Evolutionary conservation across 2,113 vertebrate species (phyloP), one percentile per base, ranked within the genome.

Genomic region (Saccopteryx leptura): DNA sequence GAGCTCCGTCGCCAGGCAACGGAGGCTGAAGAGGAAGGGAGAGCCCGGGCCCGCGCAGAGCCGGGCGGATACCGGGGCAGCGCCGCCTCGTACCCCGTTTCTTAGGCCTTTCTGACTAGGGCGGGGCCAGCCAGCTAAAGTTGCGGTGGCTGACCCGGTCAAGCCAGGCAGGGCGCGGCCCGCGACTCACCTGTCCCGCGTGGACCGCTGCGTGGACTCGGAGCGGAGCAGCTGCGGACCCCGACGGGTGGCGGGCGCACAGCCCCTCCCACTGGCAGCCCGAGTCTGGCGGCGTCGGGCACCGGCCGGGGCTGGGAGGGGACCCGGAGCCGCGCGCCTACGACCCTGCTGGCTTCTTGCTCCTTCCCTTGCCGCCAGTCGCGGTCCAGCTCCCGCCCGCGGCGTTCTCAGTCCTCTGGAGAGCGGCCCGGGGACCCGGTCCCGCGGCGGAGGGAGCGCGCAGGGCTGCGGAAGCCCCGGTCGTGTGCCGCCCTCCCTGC

Each of bases 101-200:
- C 84, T 31, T 21, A n/a, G 96, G 93, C 96, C 97, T 94, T 50
- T 68, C 58, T 0, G 87, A 56, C 65, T 10, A 76, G 8, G 84
- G 72, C 85, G 87, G 63, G 94, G 81, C 84, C 69, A 21, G 19
- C 33, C 39, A 1, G 48, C 66, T 75, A 46, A 96, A 97, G 96
- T 96, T 97, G 92, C 85, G 1, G 58, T 0, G 71, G 76, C 88
- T 50, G 61, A 72, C 75, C 9, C 5, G 1, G 50, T 17, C 12
- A 69, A 66, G 65, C 58, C 63, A 14, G 26, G 84, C 68, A 21
- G 31, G 79, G 88, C 85, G 63, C 56, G 60, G 81, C 69, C 71
- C 4, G 85, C 71, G 58, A 96, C 97, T 98, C 96, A 98, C 97
- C 97, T 97, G 97, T 95, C 88, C 88, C 23, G 86, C 39, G 90